phyloP scores from a whole-genome alignment of 2,113 vertebrate species.

The Grus americana region DNA sequence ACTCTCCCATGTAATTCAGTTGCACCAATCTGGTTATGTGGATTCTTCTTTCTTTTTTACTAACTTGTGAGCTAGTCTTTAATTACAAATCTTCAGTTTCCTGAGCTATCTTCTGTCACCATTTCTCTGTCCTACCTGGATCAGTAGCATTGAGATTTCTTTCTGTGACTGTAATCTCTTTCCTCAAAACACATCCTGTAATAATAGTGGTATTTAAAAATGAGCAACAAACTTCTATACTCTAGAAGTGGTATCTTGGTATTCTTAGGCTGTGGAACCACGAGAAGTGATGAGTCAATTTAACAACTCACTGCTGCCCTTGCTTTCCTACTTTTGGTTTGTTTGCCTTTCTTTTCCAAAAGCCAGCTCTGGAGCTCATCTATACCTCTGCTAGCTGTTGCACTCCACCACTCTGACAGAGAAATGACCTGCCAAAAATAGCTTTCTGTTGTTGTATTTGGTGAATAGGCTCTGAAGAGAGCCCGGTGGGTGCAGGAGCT shows the following conservation, averaged over 20 bases:
- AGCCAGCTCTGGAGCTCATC: neutral
- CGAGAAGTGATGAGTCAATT: neutral
- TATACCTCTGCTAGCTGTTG: neutral
- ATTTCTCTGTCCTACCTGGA: neutral
- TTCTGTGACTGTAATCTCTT: neutral
- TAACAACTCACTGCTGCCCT: neutral
- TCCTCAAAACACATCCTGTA: neutral
- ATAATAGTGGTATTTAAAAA: neutral
- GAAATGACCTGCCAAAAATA: neutral
- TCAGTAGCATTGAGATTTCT: neutral
- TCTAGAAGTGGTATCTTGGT: neutral
- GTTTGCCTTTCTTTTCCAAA: neutral
- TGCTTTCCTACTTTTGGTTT: neutral
- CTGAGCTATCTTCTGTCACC: neutral
- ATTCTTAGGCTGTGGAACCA: neutral
- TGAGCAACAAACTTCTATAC: neutral
- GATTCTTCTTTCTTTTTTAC: neutral
- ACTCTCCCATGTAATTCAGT: neutral
- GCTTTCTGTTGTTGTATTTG: neutral
- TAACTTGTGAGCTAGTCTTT: neutral
- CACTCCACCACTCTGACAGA: neutral
- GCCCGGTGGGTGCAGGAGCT: neutral
- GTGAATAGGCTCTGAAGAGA: neutral
- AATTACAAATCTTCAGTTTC: neutral
- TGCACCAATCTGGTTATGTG: neutral